phyloP scores from a whole-genome alignment of 2,888 invertebrate genomes.

The Cantharis flavilabris region DNA sequence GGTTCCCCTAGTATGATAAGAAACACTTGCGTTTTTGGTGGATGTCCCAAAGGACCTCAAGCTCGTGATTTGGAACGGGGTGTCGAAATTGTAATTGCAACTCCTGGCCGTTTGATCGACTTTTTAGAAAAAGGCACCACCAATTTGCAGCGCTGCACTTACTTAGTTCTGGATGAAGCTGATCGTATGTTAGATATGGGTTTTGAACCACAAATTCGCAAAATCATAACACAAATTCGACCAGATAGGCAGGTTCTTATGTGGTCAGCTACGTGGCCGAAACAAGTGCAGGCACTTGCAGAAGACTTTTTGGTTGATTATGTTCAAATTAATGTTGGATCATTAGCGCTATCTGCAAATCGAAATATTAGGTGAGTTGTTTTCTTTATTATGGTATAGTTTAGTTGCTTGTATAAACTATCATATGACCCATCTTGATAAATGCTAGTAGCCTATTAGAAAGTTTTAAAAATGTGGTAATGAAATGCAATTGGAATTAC shows the following conservation, averaged over 20 bases:
- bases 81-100: slow-evolving; percentile 94
- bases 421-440: not conserved
- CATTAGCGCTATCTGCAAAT: slow-evolving; percentile 88
- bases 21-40: slow-evolving; percentile 97
- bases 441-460: not conserved
- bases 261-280: slow-evolving; percentile 99
- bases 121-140: slow-evolving; percentile 89
- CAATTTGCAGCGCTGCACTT: slow-evolving; percentile 84
- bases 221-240: slow-evolving; percentile 91
- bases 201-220: slow-evolving; percentile 95
- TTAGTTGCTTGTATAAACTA: not conserved
- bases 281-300: slow-evolving; percentile 94
- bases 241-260: slow-evolving; percentile 91
- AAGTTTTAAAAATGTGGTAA: not conserved
- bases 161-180: slow-evolving; percentile 92
- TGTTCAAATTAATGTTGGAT: slow-evolving; percentile 92
- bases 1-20: slow-evolving; percentile 83
- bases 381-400: not conserved
- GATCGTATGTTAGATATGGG: slow-evolving; percentile 99
- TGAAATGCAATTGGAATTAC: not conserved
- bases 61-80: slow-evolving; percentile 87
- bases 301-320: slow-evolving; percentile 95
- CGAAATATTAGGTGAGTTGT: slow-evolving; percentile 72
- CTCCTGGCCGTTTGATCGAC: slow-evolving; percentile 92
- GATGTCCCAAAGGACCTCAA: slow-evolving; percentile 95